These are phyloP conservation scores for Yponomeuta evonymella DNA, from an alignment of 2,888 invertebrate species.

Conservation along the genomic window DNA sequence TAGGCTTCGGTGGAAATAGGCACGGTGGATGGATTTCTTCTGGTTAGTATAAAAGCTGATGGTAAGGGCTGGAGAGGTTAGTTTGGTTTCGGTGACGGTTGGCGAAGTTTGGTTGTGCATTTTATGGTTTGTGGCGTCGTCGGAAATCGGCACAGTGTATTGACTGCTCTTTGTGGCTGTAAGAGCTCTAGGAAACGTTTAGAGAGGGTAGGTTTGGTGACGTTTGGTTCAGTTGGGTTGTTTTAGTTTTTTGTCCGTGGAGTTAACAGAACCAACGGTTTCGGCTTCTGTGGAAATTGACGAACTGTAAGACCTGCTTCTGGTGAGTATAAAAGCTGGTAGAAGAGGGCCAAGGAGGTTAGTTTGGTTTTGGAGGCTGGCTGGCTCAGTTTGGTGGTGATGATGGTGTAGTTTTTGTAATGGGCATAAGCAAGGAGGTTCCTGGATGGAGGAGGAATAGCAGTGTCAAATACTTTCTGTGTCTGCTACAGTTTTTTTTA, in stretches of 20 bases:
- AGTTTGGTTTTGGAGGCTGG: background rate
- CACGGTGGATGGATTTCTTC: background rate
- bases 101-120: too few species aligned
- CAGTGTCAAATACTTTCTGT: too few species aligned
- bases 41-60: background rate
- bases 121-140: too few species aligned
- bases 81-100: background rate
- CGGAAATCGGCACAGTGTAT: too few species aligned
- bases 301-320: background rate
- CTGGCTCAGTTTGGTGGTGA: background rate
- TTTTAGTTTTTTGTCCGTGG: conserved; percentile 25
- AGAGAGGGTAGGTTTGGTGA: too few species aligned
- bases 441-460: too few species aligned
- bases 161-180: too few species aligned
- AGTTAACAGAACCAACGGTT: conserved; percentile 42
- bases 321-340: background rate
- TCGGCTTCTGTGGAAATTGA: background rate
- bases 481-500: too few species aligned
- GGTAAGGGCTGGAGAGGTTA: background rate
- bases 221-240: too few species aligned
- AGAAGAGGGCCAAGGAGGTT: background rate
- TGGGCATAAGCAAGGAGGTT: background rate
- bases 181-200: too few species aligned
- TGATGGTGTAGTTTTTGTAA: background rate
- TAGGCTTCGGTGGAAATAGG: background rate